phyloP scores from a whole-genome alignment of 2,888 invertebrate genomes.

The Eupithecia inturbata region DNA sequence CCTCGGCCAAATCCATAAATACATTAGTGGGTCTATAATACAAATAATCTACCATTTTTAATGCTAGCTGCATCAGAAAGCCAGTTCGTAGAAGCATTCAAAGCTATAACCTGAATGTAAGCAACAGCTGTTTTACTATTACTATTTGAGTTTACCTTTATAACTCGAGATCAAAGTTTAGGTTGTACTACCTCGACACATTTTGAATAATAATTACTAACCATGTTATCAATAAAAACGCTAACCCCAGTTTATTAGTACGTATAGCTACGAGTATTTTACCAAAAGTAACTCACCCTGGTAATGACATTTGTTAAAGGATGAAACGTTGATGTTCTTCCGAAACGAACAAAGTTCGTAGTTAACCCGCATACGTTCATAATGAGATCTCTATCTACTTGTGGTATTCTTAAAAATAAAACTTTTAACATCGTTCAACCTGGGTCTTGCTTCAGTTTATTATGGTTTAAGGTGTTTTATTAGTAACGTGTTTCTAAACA shows the following conservation, averaged over 20 bases:
- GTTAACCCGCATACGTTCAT: background rate
- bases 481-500: background rate
- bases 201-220: conserved; percentile 30
- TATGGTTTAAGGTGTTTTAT: background rate
- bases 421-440: background rate
- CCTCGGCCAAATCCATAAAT: too few relatives aligned
- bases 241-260: background rate
- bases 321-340: background rate
- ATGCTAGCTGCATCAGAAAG: background rate
- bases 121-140: conserved; percentile 20
- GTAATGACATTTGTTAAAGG: background rate
- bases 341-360: background rate
- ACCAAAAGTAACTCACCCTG: background rate
- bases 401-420: background rate
- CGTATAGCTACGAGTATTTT: conserved; percentile 39
- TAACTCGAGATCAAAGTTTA: conserved; percentile 43
- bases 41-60: background rate
- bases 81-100: conserved; percentile 2
- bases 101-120: conserved; percentile 10
- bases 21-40: background rate
- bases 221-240: conserved; percentile 1
- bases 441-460: background rate
- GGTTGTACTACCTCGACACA: conserved; percentile 56
- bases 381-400: background rate
- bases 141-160: conserved; percentile 37